A percentile compares a stretch with the other conserved stretches of the same genome.
phyloP scores from a whole-genome alignment of 2,797 vertebrate species.

The Neosilurus hyrtlii region DNA sequence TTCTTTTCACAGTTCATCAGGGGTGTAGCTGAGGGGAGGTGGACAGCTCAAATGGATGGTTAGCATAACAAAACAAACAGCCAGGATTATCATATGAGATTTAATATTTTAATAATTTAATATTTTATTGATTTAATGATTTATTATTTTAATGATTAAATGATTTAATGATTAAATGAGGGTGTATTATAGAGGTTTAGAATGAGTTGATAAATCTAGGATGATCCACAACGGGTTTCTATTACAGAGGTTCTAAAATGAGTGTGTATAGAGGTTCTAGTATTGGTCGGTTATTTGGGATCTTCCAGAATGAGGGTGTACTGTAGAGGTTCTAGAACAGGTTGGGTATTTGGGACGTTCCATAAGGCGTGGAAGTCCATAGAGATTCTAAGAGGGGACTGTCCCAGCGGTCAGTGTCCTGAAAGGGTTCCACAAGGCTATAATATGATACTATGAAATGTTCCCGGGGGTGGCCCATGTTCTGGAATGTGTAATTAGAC shows the following conservation, averaged over 20 bases:
- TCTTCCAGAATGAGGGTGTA: not conserved
- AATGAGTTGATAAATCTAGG: not conserved
- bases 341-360: not conserved
- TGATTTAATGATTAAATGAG: too few species aligned
- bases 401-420: not conserved
- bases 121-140: too few species aligned
- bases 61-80: not conserved
- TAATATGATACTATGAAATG: not conserved
- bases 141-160: too few species aligned
- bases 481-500: not conserved
- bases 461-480: not conserved
- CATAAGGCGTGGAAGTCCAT: not conserved
- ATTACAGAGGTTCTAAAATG: not conserved
- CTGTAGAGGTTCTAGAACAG: not conserved
- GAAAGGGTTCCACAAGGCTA: not conserved
- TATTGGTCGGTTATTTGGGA: too few species aligned
- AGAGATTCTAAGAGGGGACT: not conserved
- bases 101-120: too few species aligned
- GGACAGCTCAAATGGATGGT: not conserved
- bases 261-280: not conserved
- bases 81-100: not conserved
- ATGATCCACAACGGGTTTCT: too few species aligned
- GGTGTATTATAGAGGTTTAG: not conserved
- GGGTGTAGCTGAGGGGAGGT: not conserved
- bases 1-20: not conserved